Evolutionary conservation across 2,797 vertebrate species (phyloP).

Genomic region (Paramormyrops hopkinsi): DNA sequence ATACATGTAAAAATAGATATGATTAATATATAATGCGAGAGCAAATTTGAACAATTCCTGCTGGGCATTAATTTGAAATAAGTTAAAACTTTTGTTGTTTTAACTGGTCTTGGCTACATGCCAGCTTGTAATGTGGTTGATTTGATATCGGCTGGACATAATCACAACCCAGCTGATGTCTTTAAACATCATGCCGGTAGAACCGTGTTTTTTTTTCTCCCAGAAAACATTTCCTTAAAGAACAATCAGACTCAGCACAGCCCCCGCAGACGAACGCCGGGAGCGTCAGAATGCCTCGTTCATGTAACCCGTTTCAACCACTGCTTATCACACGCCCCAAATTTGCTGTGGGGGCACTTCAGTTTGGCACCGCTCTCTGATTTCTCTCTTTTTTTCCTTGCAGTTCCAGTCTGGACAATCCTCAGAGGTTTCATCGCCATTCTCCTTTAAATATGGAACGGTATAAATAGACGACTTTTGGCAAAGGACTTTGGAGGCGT

Average conservation of each 20-base stretch:
- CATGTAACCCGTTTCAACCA: background rate
- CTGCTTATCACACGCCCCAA: background rate
- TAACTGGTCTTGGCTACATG: background rate
- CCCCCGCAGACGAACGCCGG: background rate
- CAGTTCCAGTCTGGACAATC: background rate
- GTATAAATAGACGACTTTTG: constrained; percentile 21
- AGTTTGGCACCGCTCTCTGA: background rate
- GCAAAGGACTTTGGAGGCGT: background rate
- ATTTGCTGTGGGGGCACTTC: background rate
- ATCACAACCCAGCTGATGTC: background rate
- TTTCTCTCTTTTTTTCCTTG: background rate
- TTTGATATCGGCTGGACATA: background rate
- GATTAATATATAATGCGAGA: background rate
- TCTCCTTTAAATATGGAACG: constrained; percentile 1
- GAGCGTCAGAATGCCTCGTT: background rate
- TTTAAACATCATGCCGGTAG: background rate
- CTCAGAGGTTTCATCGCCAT: background rate
- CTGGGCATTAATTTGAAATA: background rate
- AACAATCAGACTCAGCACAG: background rate
- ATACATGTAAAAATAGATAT: background rate
- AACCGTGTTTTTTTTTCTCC: background rate
- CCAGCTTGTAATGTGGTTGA: background rate
- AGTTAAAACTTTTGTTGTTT: background rate
- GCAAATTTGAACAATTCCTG: background rate
- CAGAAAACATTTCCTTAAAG: background rate